Evolutionary conservation across 2,113 vertebrate genomes (phyloP).

Genomic region (Hassar affinis): DNA sequence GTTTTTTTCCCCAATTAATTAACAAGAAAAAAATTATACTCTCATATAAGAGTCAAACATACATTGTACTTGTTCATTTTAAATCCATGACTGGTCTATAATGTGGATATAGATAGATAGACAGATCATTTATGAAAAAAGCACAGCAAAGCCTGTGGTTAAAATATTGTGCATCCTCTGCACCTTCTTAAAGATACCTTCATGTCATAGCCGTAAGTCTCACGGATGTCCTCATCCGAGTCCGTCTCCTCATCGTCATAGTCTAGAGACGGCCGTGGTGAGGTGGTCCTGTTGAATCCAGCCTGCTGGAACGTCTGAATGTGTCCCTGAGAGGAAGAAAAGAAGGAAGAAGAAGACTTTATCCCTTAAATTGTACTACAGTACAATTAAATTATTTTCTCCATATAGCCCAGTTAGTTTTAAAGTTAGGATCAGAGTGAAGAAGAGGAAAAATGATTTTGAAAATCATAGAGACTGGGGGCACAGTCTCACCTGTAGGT

Average conservation of each 20-base stretch:
- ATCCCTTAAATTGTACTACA: neutral
- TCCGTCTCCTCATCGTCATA: constrained; percentile 98
- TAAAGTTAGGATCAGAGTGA: neutral
- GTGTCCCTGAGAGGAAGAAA: constrained; percentile 79
- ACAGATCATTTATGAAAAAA: neutral
- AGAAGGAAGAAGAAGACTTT: neutral
- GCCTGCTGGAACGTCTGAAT: constrained; percentile 96
- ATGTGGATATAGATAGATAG: neutral
- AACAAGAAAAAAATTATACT: no score
- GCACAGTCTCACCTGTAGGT: constrained; percentile 81
- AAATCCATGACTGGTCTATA: neutral
- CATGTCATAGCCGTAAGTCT: constrained; percentile 91
- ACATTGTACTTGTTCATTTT: neutral
- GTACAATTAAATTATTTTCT: neutral
- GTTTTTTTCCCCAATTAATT: neutral
- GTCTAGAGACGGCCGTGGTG: constrained; percentile 86
- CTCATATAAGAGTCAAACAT: neutral
- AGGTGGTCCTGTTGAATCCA: constrained; percentile 89
- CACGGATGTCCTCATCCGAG: constrained; percentile 95
- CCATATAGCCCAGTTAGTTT: neutral
- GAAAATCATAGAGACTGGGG: neutral
- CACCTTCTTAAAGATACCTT: constrained; percentile 73
- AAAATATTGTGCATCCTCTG: neutral
- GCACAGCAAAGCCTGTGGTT: neutral
- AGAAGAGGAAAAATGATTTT: neutral